Evolutionary conservation across 2,797 vertebrate genomes (phyloP).

Genomic region (Lagodon rhomboides): DNA sequence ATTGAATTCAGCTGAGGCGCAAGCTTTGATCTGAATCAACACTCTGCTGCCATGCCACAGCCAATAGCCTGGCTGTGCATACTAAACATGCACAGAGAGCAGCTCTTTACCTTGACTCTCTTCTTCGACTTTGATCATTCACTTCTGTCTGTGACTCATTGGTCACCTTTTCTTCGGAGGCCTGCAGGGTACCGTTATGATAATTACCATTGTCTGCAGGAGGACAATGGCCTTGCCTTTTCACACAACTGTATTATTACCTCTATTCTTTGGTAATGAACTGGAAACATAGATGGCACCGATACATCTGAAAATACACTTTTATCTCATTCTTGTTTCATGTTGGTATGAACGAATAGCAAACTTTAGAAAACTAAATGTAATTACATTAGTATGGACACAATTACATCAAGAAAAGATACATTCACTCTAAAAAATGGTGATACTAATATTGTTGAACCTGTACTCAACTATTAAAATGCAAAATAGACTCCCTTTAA

Average conservation of each 20-base stretch:
- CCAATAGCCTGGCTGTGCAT: slow-evolving; percentile 47
- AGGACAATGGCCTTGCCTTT: not conserved
- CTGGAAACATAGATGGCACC: not conserved
- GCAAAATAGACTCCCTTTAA: not conserved
- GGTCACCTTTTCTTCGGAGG: slow-evolving; percentile 29
- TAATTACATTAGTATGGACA: not conserved
- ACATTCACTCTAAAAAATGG: not conserved
- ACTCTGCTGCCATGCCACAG: slow-evolving; percentile 51
- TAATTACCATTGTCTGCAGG: slow-evolving; percentile 18
- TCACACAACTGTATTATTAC: slow-evolving; percentile 14
- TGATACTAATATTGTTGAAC: not conserved
- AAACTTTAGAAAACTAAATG: not conserved
- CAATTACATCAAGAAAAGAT: not conserved
- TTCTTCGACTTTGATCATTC: slow-evolving; percentile 45
- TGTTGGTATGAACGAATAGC: not conserved
- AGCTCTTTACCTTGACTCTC: slow-evolving; percentile 18
- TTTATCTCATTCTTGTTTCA: not conserved
- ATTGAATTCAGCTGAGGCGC: slow-evolving; percentile 58
- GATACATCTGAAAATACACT: not conserved
- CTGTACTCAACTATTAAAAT: not conserved
- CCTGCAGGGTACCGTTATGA: slow-evolving; percentile 30
- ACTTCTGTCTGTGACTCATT: slow-evolving; percentile 21
- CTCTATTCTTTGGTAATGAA: slow-evolving; percentile 1
- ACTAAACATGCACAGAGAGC: slow-evolving; percentile 45
- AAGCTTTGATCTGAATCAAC: slow-evolving; percentile 68